Evolutionary conservation across 2,113 vertebrate genomes (phyloP).

Genomic region (Megalops atlanticus): DNA sequence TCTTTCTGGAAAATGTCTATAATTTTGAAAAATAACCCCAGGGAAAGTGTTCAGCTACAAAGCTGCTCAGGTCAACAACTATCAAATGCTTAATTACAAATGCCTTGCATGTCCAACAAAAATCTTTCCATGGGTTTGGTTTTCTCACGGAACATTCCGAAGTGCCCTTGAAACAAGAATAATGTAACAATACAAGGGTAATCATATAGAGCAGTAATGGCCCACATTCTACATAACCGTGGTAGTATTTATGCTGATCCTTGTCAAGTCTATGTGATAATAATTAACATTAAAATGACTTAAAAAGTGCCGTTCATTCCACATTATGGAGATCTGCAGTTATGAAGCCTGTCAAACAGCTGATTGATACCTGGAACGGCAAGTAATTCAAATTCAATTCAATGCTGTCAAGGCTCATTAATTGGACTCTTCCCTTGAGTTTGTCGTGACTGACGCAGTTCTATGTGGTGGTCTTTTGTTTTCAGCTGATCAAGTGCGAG

Average conservation of each 20-base stretch:
- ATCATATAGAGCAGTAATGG: no score
- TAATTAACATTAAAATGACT: no score
- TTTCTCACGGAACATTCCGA: not conserved
- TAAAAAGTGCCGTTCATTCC: no score
- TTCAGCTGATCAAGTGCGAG: not conserved
- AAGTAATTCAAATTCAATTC: not conserved
- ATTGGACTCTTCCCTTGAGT: not conserved
- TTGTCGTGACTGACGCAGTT: not conserved
- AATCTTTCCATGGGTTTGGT: not conserved
- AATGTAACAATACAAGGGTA: no score
- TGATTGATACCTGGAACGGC: not conserved
- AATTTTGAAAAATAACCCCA: not conserved
- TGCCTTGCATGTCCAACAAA: not conserved
- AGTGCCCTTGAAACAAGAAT: not conserved
- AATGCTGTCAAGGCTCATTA: not conserved
- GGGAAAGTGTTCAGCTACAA: not conserved
- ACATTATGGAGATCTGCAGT: no score
- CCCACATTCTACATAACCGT: no score
- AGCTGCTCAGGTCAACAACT: not conserved
- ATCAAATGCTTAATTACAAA: not conserved
- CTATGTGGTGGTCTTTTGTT: not conserved
- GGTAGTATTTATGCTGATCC: not conserved
- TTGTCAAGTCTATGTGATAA: no score
- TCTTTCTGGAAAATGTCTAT: not conserved
- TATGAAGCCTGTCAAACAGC: no score